Evolutionary conservation across 1,140 invertebrate genomes (phyloP), one percentile per base, ranked within the genome.

Genomic region (Venustaconcha ellipsiformis): DNA sequence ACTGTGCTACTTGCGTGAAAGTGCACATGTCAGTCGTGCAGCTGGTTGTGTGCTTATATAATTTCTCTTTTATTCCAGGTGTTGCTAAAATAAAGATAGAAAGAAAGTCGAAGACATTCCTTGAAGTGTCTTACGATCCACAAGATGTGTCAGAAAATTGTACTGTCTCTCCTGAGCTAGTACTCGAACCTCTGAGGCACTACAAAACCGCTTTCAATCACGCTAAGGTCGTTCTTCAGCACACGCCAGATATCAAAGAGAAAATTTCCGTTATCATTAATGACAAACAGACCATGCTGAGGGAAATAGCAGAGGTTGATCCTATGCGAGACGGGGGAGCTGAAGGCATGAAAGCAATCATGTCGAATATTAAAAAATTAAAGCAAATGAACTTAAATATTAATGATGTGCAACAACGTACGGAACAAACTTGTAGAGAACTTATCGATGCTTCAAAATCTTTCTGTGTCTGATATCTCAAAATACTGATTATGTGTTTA

Each of bases 361-460:
- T 66, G 11, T 64, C 72, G 3, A 77, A 77, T 67, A 65, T 77
- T 17, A 68, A 69, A 15, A 72, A 77, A 58, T n/a, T 72, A 18
- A 63, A 69, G 1, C 26, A 48, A 15, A 66, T 77, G 8, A 65
- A 69, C 0, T 63, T 70, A 14, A 65, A 70, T 1, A 68, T 66
- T 11, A 69, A 72, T 57, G 72, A 69, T 13, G 68, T 77, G 8
- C 72, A 72, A 63, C 55, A 65, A 17, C 70, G 72, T 56, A 70
- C 63, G 2, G 75, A 77, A 57, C 72, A 72, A 18, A 77, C 72
- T 26, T 77, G 72, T 67, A 71, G 68, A 55, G 66, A 72, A 55
- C 59, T 77, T 62, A 60, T 66, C 0, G 67, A 77, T 60, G 75
- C 75, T 30, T 62, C 58, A 56, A 65, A 77, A 68, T 26, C 65